Base-by-base conservation (phyloP, 2,888 invertebrate genomes). In the Maniola hyperantus region DNA sequence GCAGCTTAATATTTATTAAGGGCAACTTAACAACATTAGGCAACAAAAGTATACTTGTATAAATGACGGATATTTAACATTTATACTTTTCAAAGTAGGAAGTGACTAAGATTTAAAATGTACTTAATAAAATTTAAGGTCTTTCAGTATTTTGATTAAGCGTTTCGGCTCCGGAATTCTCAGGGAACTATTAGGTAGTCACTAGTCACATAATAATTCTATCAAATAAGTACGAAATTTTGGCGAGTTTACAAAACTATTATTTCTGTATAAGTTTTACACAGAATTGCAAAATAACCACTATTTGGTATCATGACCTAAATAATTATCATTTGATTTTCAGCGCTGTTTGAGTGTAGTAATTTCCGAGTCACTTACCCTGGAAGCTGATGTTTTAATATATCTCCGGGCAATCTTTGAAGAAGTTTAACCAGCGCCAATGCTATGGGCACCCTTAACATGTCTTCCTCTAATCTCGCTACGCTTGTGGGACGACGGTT, bases 341-440 rank as follows among this genome's bases (percentile, higher is more conserved):
- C 15, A 2, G 15, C 15, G 15, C 4, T 18, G 8, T 46, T 46
- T 46, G 46, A 15, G 15, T 26, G 4, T 26, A 26, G 26, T 26
- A 26, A 26, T 26, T 26, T 26, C 26, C 26, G 4, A 26, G 36
- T 57, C 44, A 67, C 92, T 92, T 88, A 97, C 97, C 97, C 96
- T 64, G 97, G 96, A 61, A 99, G 86, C 83, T 97, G 96, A 64
- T 94, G 89, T 50, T 96, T 94, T 63, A 99, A 83, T 67, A 97
- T 91, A 69, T 94, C 94, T 62, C 94, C 93, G 0, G 99, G 99
- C 57, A 99, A 88, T 75, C 96, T 95, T 79, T 98, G 97, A 72
- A 99, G 87, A 20, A 99, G 85, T 83, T 99, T 99, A 0, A 99
- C 97, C 64, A 98, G 94, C 0, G 99, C 98, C 64, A 99, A 87